Evolutionary conservation across 2,113 vertebrate genomes (phyloP).

Genomic region (Xenopus laevis): DNA sequence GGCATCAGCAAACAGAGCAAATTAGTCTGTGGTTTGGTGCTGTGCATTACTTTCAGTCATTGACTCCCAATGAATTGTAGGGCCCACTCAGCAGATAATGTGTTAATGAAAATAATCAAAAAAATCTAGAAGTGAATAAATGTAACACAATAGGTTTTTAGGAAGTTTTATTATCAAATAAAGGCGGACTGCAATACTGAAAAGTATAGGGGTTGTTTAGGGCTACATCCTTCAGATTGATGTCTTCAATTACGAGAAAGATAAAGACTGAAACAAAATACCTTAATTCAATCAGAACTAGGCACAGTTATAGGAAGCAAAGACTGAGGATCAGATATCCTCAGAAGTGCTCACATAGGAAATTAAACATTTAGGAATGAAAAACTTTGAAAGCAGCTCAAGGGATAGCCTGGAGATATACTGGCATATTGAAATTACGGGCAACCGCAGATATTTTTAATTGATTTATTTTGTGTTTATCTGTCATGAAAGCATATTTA

Average conservation of each 20-base stretch:
- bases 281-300: conserved; percentile 67
- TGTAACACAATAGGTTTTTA: conserved; percentile 45
- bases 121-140: conserved; percentile 18
- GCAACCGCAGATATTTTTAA: conserved; percentile 49
- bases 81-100: conserved; percentile 3
- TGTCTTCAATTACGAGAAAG: conserved; percentile 67
- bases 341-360: conserved; percentile 55
- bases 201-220: conserved; percentile 55
- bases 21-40: not conserved
- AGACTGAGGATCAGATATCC: conserved; percentile 57
- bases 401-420: conserved; percentile 58
- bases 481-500: too few relatives aligned
- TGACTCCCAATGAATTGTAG: conserved; percentile 4
- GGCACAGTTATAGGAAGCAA: conserved; percentile 62
- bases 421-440: conserved; percentile 54
- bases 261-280: conserved; percentile 66
- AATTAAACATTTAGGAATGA: conserved; percentile 60
- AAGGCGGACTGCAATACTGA: conserved; percentile 53
- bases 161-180: conserved; percentile 63
- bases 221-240: conserved; percentile 59
- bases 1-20: conserved; percentile 16
- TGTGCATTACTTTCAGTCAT: conserved; percentile 45
- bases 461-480: conserved; percentile 7
- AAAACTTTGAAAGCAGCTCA: conserved; percentile 53
- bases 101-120: conserved; percentile 18